phyloP scores from a whole-genome alignment of 2,113 vertebrate genomes.

The Oriolus oriolus region DNA sequence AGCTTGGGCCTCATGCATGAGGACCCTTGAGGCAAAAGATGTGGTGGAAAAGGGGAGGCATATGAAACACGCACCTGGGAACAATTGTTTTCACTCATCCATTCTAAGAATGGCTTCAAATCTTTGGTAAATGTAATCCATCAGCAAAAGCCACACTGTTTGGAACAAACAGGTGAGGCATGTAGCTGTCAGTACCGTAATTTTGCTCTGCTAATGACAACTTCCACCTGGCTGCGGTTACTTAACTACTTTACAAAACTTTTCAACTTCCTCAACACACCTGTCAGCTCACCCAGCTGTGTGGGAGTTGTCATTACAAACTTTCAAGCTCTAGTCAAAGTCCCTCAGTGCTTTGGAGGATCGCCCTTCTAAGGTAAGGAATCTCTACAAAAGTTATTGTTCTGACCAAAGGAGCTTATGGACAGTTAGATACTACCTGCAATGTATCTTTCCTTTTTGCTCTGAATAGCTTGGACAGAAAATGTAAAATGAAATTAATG shows the following conservation, averaged over 20 bases:
- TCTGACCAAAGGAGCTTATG: neutral
- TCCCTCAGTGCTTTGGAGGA: neutral
- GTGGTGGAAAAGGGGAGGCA: neutral
- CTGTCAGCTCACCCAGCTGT: neutral
- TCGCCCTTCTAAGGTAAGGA: neutral
- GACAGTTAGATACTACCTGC: neutral
- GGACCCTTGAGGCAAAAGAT: neutral
- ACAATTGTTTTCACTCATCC: neutral
- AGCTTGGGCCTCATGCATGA: neutral
- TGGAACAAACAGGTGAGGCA: neutral
- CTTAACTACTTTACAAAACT: neutral
- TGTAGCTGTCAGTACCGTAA: neutral
- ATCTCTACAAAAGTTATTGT: neutral
- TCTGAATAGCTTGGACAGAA: neutral
- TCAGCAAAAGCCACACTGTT: neutral
- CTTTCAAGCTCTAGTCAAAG: neutral
- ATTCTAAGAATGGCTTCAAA: neutral
- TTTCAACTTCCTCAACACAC: neutral
- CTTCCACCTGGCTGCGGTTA: neutral
- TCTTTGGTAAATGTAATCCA: neutral
- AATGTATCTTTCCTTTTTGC: neutral
- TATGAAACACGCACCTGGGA: neutral
- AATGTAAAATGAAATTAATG: neutral
- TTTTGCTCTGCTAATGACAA: neutral
- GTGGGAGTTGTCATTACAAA: neutral